Percentiles rank a stretch among this genome's conserved stretches.
Evolutionary conservation across 2,888 invertebrate genomes (phyloP).

Genomic region (Oeneis ivallda): DNA sequence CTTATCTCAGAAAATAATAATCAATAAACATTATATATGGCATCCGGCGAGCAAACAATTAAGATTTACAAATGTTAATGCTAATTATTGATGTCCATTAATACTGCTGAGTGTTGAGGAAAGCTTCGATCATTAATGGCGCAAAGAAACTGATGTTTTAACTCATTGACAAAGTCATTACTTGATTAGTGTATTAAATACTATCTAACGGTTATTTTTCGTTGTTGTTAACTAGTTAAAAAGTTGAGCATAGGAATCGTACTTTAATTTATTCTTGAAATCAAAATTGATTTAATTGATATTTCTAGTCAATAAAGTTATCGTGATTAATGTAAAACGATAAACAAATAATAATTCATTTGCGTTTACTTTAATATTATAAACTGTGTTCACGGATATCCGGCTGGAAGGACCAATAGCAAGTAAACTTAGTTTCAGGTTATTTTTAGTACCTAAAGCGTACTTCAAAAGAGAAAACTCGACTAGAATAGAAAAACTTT

Average conservation of each 20-base stretch:
- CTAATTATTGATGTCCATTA: conserved; percentile 3
- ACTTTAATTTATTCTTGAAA: not conserved
- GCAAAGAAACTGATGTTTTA: not conserved
- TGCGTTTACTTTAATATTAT: too few species aligned
- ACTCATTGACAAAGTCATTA: not conserved
- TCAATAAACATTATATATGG: conserved; percentile 33
- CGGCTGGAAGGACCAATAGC: conserved; percentile 1
- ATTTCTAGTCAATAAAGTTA: not conserved
- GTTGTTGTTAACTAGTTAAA: not conserved
- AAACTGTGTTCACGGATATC: not conserved
- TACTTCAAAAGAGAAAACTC: not conserved
- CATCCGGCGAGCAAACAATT: conserved; percentile 27
- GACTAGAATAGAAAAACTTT: not conserved
- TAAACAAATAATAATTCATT: too few species aligned
- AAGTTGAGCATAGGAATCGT: not conserved
- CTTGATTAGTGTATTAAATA: not conserved
- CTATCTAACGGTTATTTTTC: not conserved
- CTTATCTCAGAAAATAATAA: conserved; percentile 35
- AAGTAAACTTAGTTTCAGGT: not conserved
- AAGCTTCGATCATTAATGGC: not conserved
- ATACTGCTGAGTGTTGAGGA: conserved; percentile 2
- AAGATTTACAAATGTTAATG: conserved; percentile 10
- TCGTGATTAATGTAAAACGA: not conserved
- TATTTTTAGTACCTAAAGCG: not conserved
- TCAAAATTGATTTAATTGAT: not conserved